These are phyloP conservation scores for Choreutis nemorana DNA, from an alignment of 2,888 invertebrate species.

Conservation along the genomic window DNA sequence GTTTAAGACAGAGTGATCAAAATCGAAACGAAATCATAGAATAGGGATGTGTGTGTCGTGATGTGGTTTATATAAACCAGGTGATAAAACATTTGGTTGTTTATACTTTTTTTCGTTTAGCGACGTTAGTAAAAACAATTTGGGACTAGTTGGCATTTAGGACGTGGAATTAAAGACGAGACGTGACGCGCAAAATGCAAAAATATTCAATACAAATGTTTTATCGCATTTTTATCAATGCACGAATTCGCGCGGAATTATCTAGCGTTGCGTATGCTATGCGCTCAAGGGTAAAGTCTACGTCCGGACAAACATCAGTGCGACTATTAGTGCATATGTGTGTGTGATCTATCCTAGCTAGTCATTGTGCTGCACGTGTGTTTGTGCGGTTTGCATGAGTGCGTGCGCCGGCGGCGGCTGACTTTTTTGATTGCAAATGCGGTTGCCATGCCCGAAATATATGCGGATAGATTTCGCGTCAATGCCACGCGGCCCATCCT, in stretches of 20 bases:
- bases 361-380: conserved; percentile 24
- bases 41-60: too few species aligned
- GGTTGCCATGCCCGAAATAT: conserved; percentile 63
- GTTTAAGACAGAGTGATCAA: too few species aligned
- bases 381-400: conserved; percentile 35
- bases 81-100: too few species aligned
- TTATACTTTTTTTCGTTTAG: too few species aligned
- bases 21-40: too few species aligned
- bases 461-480: conserved; percentile 49
- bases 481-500: conserved; percentile 35
- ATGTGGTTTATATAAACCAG: too few species aligned
- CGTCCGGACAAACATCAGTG: conserved; percentile 40
- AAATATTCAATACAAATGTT: conserved; percentile 24
- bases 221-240: conserved; percentile 59
- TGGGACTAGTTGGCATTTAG: too few species aligned
- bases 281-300: conserved; percentile 61
- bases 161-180: too few species aligned
- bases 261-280: conserved; percentile 52
- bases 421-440: conserved; percentile 56
- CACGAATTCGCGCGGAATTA: conserved; percentile 48
- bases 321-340: conserved; percentile 24
- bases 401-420: conserved; percentile 35
- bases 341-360: conserved; percentile 18
- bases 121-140: too few species aligned
- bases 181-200: neutral